Evolutionary conservation across 1,140 invertebrate species (phyloP).

Genomic region (Hesperophylax magnus): DNA sequence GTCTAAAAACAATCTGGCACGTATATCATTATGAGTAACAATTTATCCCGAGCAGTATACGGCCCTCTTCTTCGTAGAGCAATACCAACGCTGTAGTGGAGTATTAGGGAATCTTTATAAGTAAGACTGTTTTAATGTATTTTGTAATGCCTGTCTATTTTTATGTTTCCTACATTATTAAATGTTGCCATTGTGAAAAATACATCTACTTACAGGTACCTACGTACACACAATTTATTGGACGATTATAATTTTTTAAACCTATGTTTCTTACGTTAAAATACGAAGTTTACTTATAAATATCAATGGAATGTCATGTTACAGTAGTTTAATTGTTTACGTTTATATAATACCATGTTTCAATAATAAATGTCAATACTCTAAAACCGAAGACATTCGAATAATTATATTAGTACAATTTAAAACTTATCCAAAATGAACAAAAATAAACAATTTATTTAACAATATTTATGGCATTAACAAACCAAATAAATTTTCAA

Average conservation of each 20-base stretch:
- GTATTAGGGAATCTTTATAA: no score
- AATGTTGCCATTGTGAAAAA: background rate
- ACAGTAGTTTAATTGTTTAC: conserved; percentile 12
- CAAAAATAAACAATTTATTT: conserved; percentile 35
- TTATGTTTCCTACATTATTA: no score
- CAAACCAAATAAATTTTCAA: conserved; percentile 33
- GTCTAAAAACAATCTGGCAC: no score
- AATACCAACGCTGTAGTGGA: no score
- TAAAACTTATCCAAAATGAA: conserved; percentile 10
- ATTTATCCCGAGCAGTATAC: no score
- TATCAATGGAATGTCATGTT: conserved; percentile 39
- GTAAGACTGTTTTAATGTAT: no score
- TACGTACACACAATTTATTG: conserved; percentile 31
- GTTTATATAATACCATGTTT: conserved; percentile 3
- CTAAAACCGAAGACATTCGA: background rate
- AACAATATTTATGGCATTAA: conserved; percentile 35
- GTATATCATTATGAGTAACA: no score
- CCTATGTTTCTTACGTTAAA: conserved; percentile 10
- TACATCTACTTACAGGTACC: conserved; percentile 3
- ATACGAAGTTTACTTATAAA: conserved; percentile 32
- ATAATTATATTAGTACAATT: background rate
- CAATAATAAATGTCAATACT: background rate
- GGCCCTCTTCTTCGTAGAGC: no score
- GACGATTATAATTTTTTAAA: conserved; percentile 33
- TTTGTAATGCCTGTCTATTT: no score